Conservation (phyloP, 2,888 invertebrate species). For the Drosophila rubida region DNA sequence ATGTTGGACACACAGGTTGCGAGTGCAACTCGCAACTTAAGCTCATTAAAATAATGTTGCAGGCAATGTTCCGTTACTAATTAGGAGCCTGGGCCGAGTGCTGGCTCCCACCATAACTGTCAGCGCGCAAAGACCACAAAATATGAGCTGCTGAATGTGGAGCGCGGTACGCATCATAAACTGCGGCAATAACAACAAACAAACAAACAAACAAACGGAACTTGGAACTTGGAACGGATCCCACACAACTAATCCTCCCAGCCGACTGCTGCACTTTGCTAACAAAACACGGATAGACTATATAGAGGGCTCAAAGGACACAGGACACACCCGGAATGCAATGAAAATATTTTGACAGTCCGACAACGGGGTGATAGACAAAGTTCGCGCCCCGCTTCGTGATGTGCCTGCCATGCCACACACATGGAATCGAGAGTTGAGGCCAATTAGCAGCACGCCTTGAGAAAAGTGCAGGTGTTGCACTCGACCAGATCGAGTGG, state of each 20-base stretch:
- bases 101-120: constrained; percentile 73
- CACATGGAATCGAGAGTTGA: constrained; percentile 37
- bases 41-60: constrained; percentile 43
- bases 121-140: constrained; percentile 59
- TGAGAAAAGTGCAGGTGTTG: constrained; percentile 75
- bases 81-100: constrained; percentile 50
- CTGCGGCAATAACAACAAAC: constrained; percentile 72
- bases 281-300: constrained; percentile 55
- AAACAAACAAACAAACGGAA: constrained; percentile 65
- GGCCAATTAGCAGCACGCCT: constrained; percentile 79
- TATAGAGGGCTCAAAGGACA: constrained; percentile 21
- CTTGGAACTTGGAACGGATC: constrained; percentile 39
- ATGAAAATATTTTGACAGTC: constrained; percentile 79
- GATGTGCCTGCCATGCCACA: constrained; percentile 41
- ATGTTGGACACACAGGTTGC: background rate
- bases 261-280: constrained; percentile 72
- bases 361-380: constrained; percentile 49
- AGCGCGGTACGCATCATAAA: constrained; percentile 73
- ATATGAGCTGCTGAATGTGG: constrained; percentile 75
- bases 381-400: constrained; percentile 57
- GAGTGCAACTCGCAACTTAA: constrained; percentile 17
- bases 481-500: constrained; percentile 6
- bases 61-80: constrained; percentile 58
- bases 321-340: constrained; percentile 75
- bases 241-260: constrained; percentile 64